These are phyloP conservation scores for Lagopus muta DNA, from an alignment of 2,113 vertebrate genomes.

Conservation along the genomic window DNA sequence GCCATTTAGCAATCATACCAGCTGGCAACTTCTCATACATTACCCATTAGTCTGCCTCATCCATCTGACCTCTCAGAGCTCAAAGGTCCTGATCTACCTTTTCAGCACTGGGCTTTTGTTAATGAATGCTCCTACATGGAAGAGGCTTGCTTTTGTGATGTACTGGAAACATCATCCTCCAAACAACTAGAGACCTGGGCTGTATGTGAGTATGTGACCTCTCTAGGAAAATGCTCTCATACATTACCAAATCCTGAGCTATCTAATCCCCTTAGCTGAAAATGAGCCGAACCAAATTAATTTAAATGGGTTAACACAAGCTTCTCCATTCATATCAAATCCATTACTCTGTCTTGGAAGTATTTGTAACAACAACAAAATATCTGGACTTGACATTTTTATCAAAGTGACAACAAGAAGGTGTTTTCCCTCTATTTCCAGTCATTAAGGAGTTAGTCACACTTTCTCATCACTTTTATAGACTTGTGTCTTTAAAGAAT, in stretches of 20 bases:
- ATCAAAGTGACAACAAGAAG: conserved; percentile 33
- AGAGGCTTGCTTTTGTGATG: not conserved
- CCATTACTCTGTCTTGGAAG: conserved; percentile 16
- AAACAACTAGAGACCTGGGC: not conserved
- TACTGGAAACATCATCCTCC: not conserved
- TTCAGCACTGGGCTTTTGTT: not conserved
- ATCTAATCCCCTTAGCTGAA: conserved; percentile 39
- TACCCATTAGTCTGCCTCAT: not conserved
- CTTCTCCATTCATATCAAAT: not conserved
- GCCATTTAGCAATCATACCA: not conserved
- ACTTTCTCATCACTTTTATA: not conserved
- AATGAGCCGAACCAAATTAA: conserved; percentile 43
- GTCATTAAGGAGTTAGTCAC: conserved; percentile 38
- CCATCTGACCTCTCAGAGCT: not conserved
- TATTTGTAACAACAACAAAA: conserved; percentile 38
- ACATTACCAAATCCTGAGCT: not conserved
- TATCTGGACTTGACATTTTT: conserved; percentile 29
- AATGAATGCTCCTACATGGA: rapidly evolving
- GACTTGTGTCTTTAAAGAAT: not conserved
- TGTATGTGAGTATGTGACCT: not conserved
- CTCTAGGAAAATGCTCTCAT: not conserved
- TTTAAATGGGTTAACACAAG: conserved; percentile 44
- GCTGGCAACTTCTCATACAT: not conserved
- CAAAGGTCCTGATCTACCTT: not conserved
- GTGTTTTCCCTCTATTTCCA: conserved; percentile 9